Percentiles rank a stretch among this genome's conserved stretches.
Evolutionary conservation across 2,888 invertebrate genomes (phyloP).

Genomic region (Apotomis turbidana): DNA sequence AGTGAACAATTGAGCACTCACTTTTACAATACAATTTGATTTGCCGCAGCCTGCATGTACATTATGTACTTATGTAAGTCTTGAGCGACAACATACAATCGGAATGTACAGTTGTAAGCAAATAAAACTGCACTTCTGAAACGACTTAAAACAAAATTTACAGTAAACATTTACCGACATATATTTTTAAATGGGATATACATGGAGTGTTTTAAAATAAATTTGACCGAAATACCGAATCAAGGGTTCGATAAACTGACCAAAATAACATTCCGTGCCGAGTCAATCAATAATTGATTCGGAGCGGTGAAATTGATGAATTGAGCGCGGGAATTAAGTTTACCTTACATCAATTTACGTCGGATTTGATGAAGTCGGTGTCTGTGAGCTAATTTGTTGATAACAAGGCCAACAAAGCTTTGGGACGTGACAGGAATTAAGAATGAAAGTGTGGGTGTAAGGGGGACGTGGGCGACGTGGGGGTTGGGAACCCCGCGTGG

Average conservation of each 20-base stretch:
- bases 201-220: constrained; percentile 7
- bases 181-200: constrained; percentile 13
- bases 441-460: constrained; percentile 38
- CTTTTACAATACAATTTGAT: neutral
- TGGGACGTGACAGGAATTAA: constrained; percentile 27
- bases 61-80: neutral
- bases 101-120: constrained; percentile 11
- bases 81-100: neutral
- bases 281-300: constrained; percentile 25
- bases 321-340: constrained; percentile 9
- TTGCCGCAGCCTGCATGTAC: neutral
- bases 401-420: constrained; percentile 14
- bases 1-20: no score
- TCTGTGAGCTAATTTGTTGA: constrained; percentile 20
- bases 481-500: neutral
- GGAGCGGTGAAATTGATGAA: constrained; percentile 6
- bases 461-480: constrained; percentile 27
- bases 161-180: constrained; percentile 6
- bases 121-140: constrained; percentile 11
- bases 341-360: constrained; percentile 11
- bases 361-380: neutral
- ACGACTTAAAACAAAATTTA: constrained; percentile 9
- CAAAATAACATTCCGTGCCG: constrained; percentile 24
- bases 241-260: constrained; percentile 25
- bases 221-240: constrained; percentile 18